Evolutionary conservation across 2,888 invertebrate genomes (phyloP).

Genomic region (Caenorhabditis sinica): DNA sequence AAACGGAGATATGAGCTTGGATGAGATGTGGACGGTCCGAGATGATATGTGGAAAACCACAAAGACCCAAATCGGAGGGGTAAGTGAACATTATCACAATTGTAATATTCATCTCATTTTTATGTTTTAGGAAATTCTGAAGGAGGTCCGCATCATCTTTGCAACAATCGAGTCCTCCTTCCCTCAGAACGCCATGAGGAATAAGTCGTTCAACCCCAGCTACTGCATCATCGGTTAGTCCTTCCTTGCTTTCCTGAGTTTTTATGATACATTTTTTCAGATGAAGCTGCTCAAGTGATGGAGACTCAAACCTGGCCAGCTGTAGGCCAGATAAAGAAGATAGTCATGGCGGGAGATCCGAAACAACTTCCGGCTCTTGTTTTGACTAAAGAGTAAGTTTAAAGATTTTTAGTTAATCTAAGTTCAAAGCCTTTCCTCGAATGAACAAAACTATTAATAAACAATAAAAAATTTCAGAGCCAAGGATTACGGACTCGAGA

Average conservation of each 20-base stretch:
- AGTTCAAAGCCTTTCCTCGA: too few relatives aligned
- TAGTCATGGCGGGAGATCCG: constrained; percentile 52
- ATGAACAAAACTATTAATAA: too few relatives aligned
- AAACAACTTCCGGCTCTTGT: constrained; percentile 34
- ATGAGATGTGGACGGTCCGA: too few relatives aligned
- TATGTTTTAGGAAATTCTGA: constrained; percentile 12
- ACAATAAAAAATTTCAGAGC: neutral
- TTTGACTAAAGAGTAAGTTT: neutral
- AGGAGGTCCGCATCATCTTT: neutral
- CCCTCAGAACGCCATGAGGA: neutral
- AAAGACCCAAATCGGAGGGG: neutral
- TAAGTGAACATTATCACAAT: neutral
- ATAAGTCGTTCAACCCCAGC: neutral
- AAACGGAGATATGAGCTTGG: too few relatives aligned
- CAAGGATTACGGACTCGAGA: neutral
- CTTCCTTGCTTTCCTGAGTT: too few relatives aligned
- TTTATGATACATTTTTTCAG: neutral
- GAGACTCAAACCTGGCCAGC: constrained; percentile 39
- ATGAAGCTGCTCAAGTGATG: constrained; percentile 52
- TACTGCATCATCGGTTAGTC: neutral
- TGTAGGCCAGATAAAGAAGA: neutral
- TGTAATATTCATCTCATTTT: neutral
- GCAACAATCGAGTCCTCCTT: constrained; percentile 10
- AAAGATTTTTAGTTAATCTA: too few relatives aligned
- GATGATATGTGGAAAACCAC: neutral